Conservation (phyloP, 2,113 vertebrate species). For the Proterorhinus semilunaris region DNA sequence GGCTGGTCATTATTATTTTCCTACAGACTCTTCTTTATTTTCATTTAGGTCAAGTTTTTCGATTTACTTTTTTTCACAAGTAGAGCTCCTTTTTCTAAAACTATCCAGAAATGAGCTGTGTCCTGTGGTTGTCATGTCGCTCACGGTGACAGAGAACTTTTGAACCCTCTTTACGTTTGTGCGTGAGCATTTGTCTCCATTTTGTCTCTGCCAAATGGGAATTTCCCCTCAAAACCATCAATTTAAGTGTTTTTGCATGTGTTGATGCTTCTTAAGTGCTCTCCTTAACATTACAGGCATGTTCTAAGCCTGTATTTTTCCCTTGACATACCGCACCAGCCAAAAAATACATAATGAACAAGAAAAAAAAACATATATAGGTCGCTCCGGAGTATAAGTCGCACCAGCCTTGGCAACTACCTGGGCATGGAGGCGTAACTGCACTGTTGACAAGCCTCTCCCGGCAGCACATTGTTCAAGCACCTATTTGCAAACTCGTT, state of each 20-base stretch:
- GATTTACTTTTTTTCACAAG: background rate
- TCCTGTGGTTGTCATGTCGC: background rate
- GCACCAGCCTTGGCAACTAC: too few relatives aligned
- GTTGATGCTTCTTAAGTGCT: background rate
- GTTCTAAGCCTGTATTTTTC: background rate
- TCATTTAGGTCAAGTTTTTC: background rate
- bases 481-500: too few relatives aligned
- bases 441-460: too few relatives aligned
- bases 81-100: background rate
- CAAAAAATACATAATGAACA: too few relatives aligned
- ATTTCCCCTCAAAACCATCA: constrained; percentile 2
- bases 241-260: background rate
- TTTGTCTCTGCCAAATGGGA: constrained; percentile 8
- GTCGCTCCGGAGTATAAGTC: too few relatives aligned
- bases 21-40: background rate
- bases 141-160: background rate
- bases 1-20: background rate
- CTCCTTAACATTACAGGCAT: background rate
- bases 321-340: too few relatives aligned
- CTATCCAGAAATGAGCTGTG: background rate
- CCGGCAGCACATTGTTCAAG: too few relatives aligned
- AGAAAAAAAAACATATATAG: too few relatives aligned
- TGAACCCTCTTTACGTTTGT: background rate
- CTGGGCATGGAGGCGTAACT: too few relatives aligned
- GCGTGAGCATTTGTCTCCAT: background rate